Evolutionary conservation across 2,888 invertebrate genomes (phyloP).

Genomic region (Chloroclysta siterata): DNA sequence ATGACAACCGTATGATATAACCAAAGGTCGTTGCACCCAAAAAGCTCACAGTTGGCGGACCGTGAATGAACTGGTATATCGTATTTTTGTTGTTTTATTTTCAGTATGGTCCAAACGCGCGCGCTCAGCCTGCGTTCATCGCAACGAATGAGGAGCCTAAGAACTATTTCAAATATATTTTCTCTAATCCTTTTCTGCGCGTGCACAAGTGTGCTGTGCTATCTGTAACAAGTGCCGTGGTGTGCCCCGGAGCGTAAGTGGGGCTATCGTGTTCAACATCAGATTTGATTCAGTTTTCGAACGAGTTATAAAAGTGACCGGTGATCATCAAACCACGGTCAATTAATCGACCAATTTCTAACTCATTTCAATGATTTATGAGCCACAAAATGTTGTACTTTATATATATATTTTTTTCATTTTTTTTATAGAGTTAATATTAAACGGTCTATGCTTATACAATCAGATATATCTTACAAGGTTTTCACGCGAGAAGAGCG

Average conservation of each 20-base stretch:
- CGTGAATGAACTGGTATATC: slow-evolving; percentile 71
- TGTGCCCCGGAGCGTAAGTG: slow-evolving; percentile 62
- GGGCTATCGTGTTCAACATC: slow-evolving; percentile 55
- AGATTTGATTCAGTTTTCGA: slow-evolving; percentile 50
- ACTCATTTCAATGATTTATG: slow-evolving; percentile 19
- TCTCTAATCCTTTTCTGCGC: slow-evolving; percentile 79
- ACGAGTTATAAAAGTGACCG: slow-evolving; percentile 31
- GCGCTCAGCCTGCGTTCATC: slow-evolving; percentile 73
- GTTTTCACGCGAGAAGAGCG: slow-evolving; percentile 15
- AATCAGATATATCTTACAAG: neutral
- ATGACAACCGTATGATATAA: slow-evolving; percentile 63
- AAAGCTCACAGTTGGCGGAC: slow-evolving; percentile 62
- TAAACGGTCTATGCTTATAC: no score
- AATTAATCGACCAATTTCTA: slow-evolving; percentile 20
- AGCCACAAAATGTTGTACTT: slow-evolving; percentile 1
- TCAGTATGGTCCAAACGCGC: slow-evolving; percentile 52
- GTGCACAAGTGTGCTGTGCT: slow-evolving; percentile 71
- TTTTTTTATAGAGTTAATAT: no score
- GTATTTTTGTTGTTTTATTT: slow-evolving; percentile 53
- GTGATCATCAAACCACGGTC: slow-evolving; percentile 20
- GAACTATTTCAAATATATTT: slow-evolving; percentile 83
- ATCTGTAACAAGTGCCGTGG: slow-evolving; percentile 57
- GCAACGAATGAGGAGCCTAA: slow-evolving; percentile 79
- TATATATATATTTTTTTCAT: no score
- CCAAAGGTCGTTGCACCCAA: slow-evolving; percentile 68